A percentile compares a stretch with the other conserved stretches of the same genome.
Evolutionary conservation across 2,888 invertebrate genomes (phyloP).

Genomic region (Ichneumoninae sp.): DNA sequence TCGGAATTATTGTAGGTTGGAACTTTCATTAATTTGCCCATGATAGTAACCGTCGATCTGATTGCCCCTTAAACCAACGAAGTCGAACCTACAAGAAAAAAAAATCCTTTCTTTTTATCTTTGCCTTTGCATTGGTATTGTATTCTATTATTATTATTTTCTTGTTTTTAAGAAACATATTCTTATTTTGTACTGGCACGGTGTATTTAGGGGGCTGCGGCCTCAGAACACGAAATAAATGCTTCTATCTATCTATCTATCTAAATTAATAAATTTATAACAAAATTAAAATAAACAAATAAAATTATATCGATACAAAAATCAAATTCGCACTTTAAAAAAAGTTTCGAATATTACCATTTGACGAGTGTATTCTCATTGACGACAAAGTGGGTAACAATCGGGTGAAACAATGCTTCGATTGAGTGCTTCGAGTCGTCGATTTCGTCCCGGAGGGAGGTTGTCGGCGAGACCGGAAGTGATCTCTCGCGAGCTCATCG

Average conservation of each 20-base stretch:
- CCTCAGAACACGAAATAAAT: too few species aligned
- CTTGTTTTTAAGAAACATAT: too few species aligned
- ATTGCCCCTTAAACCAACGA: background rate
- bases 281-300: background rate
- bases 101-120: background rate
- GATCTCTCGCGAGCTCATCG: slow-evolving; percentile 19
- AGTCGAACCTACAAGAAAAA: background rate
- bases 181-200: too few species aligned
- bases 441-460: background rate
- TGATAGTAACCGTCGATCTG: background rate
- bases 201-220: too few species aligned
- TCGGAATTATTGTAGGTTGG: background rate
- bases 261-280: background rate
- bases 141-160: too few species aligned
- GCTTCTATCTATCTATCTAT: background rate
- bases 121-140: too few species aligned
- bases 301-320: background rate
- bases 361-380: background rate
- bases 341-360: background rate
- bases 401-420: background rate
- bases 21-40: background rate
- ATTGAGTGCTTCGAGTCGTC: background rate
- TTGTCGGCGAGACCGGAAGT: slow-evolving; percentile 43
- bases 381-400: background rate
- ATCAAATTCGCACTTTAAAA: background rate